These are phyloP conservation scores for Tridacna crocea DNA, from an alignment of 2,888 invertebrate genomes.

Conservation along the genomic window DNA sequence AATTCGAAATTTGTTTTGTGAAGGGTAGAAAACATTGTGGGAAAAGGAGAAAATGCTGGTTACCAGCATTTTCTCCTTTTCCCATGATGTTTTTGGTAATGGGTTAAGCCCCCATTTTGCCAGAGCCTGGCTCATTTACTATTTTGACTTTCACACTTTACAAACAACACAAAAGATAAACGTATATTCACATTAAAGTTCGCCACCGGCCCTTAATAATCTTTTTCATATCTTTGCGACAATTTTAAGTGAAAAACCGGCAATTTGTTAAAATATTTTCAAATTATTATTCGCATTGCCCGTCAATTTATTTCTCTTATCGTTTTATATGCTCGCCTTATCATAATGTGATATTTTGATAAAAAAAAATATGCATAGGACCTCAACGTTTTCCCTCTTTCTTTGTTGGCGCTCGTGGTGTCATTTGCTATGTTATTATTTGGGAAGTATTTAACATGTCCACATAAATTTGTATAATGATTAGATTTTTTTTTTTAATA, in stretches of 20 bases:
- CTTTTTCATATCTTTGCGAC: constrained; percentile 20
- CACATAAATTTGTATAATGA: constrained; percentile 55
- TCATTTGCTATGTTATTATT: constrained; percentile 41
- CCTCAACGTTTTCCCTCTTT: constrained; percentile 17
- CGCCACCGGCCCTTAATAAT: neutral
- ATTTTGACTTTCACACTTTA: no score
- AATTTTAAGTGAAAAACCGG: constrained; percentile 13
- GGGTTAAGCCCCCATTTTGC: no score
- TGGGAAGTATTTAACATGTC: constrained; percentile 32
- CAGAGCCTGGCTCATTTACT: no score
- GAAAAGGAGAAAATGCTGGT: no score
- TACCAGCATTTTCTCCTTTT: no score
- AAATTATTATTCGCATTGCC: constrained; percentile 25
- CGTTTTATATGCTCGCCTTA: constrained; percentile 24
- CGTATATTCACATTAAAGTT: constrained; percentile 4
- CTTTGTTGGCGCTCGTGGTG: neutral
- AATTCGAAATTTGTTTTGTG: no score
- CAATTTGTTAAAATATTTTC: constrained; percentile 22
- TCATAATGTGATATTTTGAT: constrained; percentile 25
- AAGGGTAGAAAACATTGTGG: no score
- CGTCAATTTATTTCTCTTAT: constrained; percentile 30
- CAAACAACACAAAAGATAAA: no score
- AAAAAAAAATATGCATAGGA: constrained; percentile 18
- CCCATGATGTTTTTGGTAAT: no score
- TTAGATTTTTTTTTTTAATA: constrained; percentile 44